phyloP scores from a whole-genome alignment of 92 coral and sea anemone genomes.

The Palythoa grandiflora region DNA sequence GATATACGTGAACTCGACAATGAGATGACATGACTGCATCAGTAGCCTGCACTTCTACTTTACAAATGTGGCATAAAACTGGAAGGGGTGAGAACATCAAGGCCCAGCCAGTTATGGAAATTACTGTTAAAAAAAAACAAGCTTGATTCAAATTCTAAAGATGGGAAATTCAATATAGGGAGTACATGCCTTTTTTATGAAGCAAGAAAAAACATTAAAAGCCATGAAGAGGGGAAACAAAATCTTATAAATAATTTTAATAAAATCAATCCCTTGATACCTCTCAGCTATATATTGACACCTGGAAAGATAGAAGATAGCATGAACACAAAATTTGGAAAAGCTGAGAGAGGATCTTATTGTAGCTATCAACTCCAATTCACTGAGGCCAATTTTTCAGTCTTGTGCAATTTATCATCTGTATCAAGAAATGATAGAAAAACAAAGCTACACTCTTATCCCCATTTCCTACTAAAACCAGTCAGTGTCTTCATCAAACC shows the following conservation, averaged over 20 bases:
- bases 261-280: not conserved
- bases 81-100: constrained; percentile 6
- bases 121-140: constrained; percentile 10
- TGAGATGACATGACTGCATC: constrained; percentile 23
- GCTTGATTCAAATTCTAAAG: constrained; percentile 1
- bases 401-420: constrained; percentile 1
- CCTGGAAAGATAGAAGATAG: constrained; percentile 1
- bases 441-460: constrained; percentile 1
- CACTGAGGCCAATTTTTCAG: constrained; percentile 6
- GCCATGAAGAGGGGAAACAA: not conserved
- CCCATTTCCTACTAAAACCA: constrained; percentile 9
- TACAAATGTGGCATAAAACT: constrained; percentile 7
- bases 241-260: not conserved
- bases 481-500: constrained; percentile 7
- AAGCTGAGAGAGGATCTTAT: not conserved
- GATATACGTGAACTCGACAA: not conserved
- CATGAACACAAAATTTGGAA: not conserved
- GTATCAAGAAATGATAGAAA: constrained; percentile 2
- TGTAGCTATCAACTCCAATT: not conserved
- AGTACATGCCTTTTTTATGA: not conserved
- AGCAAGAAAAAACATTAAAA: not conserved
- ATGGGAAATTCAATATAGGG: not conserved
- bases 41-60: constrained; percentile 5
- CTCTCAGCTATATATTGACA: not conserved
- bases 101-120: constrained; percentile 25